Evolutionary conservation across 1,140 invertebrate genomes (phyloP).

Genomic region (Ostrea edulis): DNA sequence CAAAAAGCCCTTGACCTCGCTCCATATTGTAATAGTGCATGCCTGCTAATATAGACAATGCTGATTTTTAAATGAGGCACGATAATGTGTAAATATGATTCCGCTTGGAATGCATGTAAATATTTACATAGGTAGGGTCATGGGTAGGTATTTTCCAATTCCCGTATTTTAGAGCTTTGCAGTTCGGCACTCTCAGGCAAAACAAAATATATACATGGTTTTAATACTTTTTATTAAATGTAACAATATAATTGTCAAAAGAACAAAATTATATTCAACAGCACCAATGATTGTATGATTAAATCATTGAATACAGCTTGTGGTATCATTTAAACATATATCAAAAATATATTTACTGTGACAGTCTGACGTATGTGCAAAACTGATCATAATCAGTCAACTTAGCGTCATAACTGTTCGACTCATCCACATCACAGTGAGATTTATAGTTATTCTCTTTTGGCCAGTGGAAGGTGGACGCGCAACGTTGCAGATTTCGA

Average conservation of each 20-base stretch:
- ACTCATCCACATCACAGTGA: background rate
- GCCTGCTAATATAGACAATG: no score
- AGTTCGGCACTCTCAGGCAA: background rate
- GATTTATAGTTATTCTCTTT: background rate
- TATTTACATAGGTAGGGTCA: no score
- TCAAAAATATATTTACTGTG: background rate
- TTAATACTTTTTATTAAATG: background rate
- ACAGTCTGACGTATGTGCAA: background rate
- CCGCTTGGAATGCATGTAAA: no score
- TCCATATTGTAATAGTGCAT: no score
- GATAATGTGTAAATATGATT: no score
- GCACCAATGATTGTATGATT: background rate
- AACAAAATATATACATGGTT: background rate
- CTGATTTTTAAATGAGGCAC: no score
- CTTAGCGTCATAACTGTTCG: background rate
- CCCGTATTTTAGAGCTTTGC: no score
- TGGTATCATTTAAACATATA: conserved; percentile 8
- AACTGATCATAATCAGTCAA: background rate
- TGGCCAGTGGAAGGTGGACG: background rate
- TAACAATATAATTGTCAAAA: background rate
- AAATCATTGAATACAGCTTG: conserved; percentile 18
- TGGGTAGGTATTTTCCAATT: no score
- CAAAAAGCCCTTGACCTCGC: no score
- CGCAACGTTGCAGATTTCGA: background rate
- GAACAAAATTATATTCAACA: background rate